A percentile compares a stretch with the other conserved stretches of the same genome.
These are phyloP conservation scores for Cladopsammia gracilis DNA, from an alignment of 64 coral and sea anemone species.

Conservation along the genomic window DNA sequence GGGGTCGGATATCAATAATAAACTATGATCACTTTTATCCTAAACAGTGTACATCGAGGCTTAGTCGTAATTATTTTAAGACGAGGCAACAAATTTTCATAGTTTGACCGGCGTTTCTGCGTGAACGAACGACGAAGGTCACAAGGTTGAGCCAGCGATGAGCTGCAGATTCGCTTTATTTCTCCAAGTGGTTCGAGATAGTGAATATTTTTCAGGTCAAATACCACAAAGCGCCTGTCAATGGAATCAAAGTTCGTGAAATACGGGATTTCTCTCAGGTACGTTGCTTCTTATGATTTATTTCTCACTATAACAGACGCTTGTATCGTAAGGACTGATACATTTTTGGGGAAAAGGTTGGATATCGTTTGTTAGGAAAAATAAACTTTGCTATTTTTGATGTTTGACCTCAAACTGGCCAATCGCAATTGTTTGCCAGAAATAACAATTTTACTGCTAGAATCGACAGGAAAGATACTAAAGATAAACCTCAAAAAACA, in stretches of 20 bases:
- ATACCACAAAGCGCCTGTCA: constrained; percentile 14
- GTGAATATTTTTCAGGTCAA: not conserved
- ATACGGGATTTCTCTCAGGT: constrained; percentile 10
- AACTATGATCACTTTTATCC: constrained; percentile 21
- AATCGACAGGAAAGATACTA: not conserved
- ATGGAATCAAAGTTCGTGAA: constrained; percentile 34
- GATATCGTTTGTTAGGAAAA: too few species aligned
- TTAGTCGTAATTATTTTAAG: not conserved
- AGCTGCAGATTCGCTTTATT: not conserved
- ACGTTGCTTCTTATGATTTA: not conserved
- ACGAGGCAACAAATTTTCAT: not conserved
- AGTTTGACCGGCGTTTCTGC: not conserved
- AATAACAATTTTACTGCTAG: not conserved
- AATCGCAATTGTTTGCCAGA: constrained; percentile 4
- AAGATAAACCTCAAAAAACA: not conserved
- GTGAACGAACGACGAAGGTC: not conserved
- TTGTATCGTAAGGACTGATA: not conserved
- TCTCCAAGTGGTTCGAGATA: not conserved
- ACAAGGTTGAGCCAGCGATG: not conserved
- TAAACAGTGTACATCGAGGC: not conserved
- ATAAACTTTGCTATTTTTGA: not conserved
- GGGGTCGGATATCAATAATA: constrained; percentile 19
- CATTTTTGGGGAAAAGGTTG: not conserved
- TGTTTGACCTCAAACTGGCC: not conserved
- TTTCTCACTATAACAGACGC: not conserved